Percentiles rank a stretch among this genome's conserved stretches.
These are phyloP conservation scores for Salmo trutta DNA, from an alignment of 2,797 vertebrate genomes.

Conservation along the genomic window DNA sequence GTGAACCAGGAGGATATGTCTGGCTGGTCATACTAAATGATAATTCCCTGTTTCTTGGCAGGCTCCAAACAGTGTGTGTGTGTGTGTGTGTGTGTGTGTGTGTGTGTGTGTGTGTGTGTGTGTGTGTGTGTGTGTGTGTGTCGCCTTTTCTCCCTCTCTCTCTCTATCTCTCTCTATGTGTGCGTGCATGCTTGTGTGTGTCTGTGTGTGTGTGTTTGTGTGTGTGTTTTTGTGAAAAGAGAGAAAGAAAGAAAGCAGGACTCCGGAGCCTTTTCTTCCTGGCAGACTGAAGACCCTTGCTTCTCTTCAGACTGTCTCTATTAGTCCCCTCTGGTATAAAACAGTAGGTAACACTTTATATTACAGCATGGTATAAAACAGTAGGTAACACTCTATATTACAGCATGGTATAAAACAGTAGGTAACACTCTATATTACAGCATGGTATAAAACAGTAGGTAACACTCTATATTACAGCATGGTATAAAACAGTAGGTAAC, in stretches of 20 bases:
- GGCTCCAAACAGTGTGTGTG: background rate
- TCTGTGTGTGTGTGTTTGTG: background rate
- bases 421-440: too few species aligned
- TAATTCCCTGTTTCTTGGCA: background rate
- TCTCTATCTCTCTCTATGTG: background rate
- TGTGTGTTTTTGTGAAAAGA: background rate
- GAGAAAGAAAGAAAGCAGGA: background rate
- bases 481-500: too few species aligned
- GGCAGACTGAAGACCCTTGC: background rate
- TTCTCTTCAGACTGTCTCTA: background rate
- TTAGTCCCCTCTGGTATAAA: background rate
- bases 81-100: background rate
- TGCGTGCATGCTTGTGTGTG: background rate
- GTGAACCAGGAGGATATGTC: background rate
- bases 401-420: too few species aligned
- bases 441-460: too few species aligned
- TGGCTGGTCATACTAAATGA: constrained; percentile 1
- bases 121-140: too few species aligned
- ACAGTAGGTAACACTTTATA: too few species aligned
- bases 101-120: too few species aligned
- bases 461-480: too few species aligned
- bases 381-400: too few species aligned
- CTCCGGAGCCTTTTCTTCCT: background rate
- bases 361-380: too few species aligned
- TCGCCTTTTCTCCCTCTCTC: too few species aligned